Evolutionary conservation across 2,888 invertebrate species (phyloP).

Genomic region (Stratiomys singularior): DNA sequence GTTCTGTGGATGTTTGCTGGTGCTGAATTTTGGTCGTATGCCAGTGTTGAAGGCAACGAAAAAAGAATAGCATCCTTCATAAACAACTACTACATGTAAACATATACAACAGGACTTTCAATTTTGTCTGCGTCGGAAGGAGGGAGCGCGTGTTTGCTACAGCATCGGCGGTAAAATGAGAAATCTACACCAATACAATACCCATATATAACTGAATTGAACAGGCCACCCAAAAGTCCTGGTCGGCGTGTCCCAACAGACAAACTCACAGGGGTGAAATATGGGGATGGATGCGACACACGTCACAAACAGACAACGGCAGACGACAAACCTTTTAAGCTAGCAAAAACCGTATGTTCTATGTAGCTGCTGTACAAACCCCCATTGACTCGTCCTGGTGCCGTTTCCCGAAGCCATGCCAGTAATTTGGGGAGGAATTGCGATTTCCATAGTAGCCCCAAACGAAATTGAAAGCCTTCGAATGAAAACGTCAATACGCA

Average conservation of each 20-base stretch:
- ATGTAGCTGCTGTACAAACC: not conserved
- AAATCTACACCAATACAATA: not conserved
- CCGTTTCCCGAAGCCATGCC: not conserved
- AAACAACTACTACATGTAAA: constrained; percentile 6
- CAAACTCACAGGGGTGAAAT: not conserved
- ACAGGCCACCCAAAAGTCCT: not conserved
- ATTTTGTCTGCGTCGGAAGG: not conserved
- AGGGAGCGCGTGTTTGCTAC: not conserved
- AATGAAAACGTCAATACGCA: constrained; percentile 42
- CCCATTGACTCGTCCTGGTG: not conserved
- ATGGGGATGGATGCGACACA: constrained; percentile 42
- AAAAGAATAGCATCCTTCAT: not conserved
- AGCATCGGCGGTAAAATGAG: not conserved
- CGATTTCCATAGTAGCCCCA: constrained; percentile 41
- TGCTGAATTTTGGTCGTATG: not conserved
- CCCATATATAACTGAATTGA: not conserved
- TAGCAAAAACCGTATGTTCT: constrained; percentile 43
- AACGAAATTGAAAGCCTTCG: constrained; percentile 46
- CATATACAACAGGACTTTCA: not conserved
- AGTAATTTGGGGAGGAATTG: not conserved
- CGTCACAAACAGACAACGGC: constrained; percentile 51
- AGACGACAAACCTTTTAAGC: constrained; percentile 48
- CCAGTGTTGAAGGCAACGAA: too few species aligned
- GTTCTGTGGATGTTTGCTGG: not conserved
- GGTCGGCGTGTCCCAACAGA: not conserved